Base-by-base conservation (phyloP, 1,140 invertebrate species). In the Macrobrachium nipponense region DNA sequence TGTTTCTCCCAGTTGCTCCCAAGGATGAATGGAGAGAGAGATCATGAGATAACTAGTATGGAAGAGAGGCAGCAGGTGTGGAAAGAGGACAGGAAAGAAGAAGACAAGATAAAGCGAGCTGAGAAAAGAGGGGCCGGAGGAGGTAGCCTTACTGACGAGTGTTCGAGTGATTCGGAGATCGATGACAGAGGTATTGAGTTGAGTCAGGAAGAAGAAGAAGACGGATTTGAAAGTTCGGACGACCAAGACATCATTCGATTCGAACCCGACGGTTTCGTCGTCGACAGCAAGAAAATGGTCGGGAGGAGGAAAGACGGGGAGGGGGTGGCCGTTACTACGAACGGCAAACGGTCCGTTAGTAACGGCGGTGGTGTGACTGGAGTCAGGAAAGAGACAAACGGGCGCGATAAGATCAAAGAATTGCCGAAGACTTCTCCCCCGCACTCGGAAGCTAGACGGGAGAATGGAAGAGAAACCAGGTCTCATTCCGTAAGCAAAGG, bases 1-100 rank as follows among this genome's bases (percentile, higher is more conserved):
- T 77, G 51, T 77, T 44, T 10, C 23, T 20, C 15, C n/a, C 18
- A n/a, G 59, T 14, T 14, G 18, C 75, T 77, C 15, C 23, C 27
- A n/a, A 59, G 17, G 27, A 84, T 84, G 82, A 84, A 84, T 15
- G 82, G 73, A 6, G 82, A 84, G 62, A 61, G 72, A 17, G 82
- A 84, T 75, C 82, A 84, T 44, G 82, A 84, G 61, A 51, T 84
- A 11, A 68, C 36, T 23, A 66, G 59, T 68, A n/a, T 84, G 61
- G 73, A 78, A 75, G 82, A 77, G 61, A 17, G 44, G 12, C 43
- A n/a, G 4, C 27, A 66, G 18, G 15, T 17, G 75, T 18, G 61
- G 61, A 36, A 43, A 17, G n/a, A 36, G 23, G 23, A 73, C 0
- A 73, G 17, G 36, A 20, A 23, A 23, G 20, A n/a, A 7, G 12